Percentiles rank a stretch among this genome's conserved stretches.
Evolutionary conservation across 2,797 vertebrate species (phyloP).

Genomic region (Epinephelus malabaricus): DNA sequence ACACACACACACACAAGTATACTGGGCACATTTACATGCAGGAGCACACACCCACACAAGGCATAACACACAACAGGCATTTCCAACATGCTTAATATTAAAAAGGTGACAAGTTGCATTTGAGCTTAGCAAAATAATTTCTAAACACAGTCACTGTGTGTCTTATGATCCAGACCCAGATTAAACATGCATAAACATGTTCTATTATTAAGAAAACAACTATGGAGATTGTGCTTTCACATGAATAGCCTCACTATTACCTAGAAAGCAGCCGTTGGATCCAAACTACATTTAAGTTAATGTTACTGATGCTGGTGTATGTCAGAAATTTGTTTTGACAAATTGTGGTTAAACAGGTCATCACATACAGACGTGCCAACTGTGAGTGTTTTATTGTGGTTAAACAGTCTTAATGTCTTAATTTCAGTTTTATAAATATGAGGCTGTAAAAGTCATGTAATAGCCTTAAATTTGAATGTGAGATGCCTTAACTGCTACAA

Average conservation of each 20-base stretch:
- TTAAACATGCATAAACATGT: constrained; percentile 20
- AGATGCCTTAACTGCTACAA: too few relatives aligned
- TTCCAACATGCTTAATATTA: background rate
- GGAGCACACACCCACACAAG: constrained; percentile 5
- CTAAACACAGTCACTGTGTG: background rate
- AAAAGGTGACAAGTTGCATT: background rate
- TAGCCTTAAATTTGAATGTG: too few relatives aligned
- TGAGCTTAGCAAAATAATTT: background rate
- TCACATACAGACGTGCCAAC: background rate
- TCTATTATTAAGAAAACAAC: constrained; percentile 29
- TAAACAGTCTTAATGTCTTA: too few relatives aligned
- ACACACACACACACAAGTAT: constrained; percentile 1
- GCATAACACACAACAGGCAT: background rate
- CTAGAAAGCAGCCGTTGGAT: constrained; percentile 3
- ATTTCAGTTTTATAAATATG: too few relatives aligned
- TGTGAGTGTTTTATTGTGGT: background rate
- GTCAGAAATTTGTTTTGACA: background rate
- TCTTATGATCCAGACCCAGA: background rate
- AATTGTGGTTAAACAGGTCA: background rate
- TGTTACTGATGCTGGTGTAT: background rate
- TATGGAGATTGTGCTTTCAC: constrained; percentile 18
- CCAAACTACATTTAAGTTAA: background rate
- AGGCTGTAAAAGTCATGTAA: too few relatives aligned
- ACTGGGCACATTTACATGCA: constrained; percentile 6
- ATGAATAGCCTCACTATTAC: background rate